A percentile compares a stretch with the other conserved stretches of the same genome.
Conservation (phyloP, 2,797 vertebrate genomes). For the Acanthurus tractus region DNA sequence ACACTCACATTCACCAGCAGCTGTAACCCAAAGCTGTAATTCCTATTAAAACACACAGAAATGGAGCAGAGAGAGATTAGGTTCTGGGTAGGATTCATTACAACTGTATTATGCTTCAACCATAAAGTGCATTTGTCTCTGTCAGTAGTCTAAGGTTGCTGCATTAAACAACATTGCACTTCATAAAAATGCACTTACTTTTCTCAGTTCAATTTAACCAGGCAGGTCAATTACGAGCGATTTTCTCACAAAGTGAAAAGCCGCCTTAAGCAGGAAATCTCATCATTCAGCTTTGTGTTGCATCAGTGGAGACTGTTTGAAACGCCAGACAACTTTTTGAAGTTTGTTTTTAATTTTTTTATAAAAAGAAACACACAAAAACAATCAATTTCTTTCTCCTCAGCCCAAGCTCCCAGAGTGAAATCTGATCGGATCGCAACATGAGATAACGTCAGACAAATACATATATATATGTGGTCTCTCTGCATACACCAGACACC, state of each 20-base stretch:
- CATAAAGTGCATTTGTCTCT: conserved; percentile 56
- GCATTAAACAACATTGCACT: conserved; percentile 50
- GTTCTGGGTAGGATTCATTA: conserved; percentile 47
- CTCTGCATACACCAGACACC: conserved; percentile 8
- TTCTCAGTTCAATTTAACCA: conserved; percentile 37
- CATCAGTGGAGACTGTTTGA: conserved; percentile 6
- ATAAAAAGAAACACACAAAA: neutral
- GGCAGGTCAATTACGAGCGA: conserved; percentile 51
- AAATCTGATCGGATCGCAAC: conserved; percentile 46
- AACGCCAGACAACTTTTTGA: conserved; percentile 38
- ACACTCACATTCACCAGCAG: conserved; percentile 26
- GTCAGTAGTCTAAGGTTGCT: conserved; percentile 43
- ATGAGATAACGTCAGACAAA: conserved; percentile 28
- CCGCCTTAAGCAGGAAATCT: conserved; percentile 18
- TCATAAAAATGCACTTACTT: conserved; percentile 45
- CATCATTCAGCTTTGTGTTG: conserved; percentile 26
- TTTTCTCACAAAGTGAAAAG: conserved; percentile 42
- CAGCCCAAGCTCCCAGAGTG: conserved; percentile 53
- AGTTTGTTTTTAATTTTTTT: conserved; percentile 22
- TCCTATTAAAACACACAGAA: conserved; percentile 56
- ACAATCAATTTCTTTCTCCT: conserved; percentile 49
- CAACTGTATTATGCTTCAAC: conserved; percentile 29
- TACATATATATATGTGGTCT: conserved; percentile 10
- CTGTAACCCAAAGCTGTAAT: conserved; percentile 44
- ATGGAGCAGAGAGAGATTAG: conserved; percentile 49